These are phyloP conservation scores for Caenorhabditis sp. DNA, from an alignment of 2,888 invertebrate species.

Conservation along the genomic window DNA sequence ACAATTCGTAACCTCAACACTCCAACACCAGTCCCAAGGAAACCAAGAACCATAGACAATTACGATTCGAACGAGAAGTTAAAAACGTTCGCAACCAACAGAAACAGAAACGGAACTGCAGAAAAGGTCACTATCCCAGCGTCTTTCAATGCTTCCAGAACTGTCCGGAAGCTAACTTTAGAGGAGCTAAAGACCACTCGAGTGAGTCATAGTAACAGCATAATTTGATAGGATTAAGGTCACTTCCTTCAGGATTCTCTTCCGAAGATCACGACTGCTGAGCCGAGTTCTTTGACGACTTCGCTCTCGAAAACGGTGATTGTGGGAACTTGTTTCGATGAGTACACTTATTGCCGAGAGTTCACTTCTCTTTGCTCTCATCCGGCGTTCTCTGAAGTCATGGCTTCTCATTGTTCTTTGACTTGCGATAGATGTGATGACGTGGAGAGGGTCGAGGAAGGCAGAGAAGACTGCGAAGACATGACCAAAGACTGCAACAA, in stretches of 20 bases:
- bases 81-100: constrained; percentile 29
- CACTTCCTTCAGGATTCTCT: constrained; percentile 52
- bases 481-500: constrained; percentile 63
- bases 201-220: constrained; percentile 9
- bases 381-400: constrained; percentile 72
- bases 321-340: constrained; percentile 74
- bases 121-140: constrained; percentile 30
- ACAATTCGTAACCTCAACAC: background rate
- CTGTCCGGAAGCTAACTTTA: constrained; percentile 27
- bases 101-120: constrained; percentile 10
- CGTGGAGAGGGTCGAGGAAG: constrained; percentile 64
- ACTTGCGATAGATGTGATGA: constrained; percentile 73
- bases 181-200: constrained; percentile 43
- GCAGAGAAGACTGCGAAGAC: constrained; percentile 65
- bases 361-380: constrained; percentile 74
- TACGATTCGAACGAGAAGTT: constrained; percentile 29
- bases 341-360: constrained; percentile 75
- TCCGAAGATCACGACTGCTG: constrained; percentile 59
- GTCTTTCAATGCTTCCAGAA: constrained; percentile 24
- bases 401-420: constrained; percentile 73
- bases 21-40: background rate
- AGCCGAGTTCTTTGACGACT: constrained; percentile 49
- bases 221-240: background rate
- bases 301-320: constrained; percentile 73
- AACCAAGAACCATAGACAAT: constrained; percentile 2